Percentiles rank a stretch among this genome's conserved stretches.
phyloP scores from a whole-genome alignment of 2,888 invertebrate genomes.

The Bombyx huttoni region DNA sequence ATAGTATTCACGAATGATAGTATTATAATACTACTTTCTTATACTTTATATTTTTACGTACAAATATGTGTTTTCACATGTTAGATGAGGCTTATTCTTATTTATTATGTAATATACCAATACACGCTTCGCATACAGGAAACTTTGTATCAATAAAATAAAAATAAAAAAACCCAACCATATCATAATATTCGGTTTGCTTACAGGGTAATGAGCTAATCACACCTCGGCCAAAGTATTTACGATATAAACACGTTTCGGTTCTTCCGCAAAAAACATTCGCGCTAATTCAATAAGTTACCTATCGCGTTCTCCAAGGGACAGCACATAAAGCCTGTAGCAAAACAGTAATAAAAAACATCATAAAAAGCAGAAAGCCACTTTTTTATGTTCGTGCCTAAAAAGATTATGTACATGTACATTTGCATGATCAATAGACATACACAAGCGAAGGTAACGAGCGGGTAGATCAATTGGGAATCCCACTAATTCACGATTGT shows the following conservation, averaged over 20 bases:
- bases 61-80: no score
- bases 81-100: no score
- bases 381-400: not conserved
- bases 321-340: not conserved
- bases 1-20: no score
- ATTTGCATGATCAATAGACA: slow-evolving; percentile 3
- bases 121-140: no score
- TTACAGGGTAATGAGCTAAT: not conserved
- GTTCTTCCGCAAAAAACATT: not conserved
- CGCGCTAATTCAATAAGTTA: not conserved
- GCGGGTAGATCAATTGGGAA: slow-evolving; percentile 2
- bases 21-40: no score
- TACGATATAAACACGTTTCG: not conserved
- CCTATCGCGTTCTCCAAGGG: not conserved
- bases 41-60: no score
- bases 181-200: not conserved
- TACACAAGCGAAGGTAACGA: slow-evolving; percentile 11
- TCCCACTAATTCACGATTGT: slow-evolving; percentile 1
- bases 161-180: no score
- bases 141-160: no score
- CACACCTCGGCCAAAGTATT: not conserved
- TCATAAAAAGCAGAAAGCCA: not conserved
- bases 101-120: no score
- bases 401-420: not conserved
- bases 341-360: not conserved